Evolutionary conservation across 2,888 invertebrate species (phyloP).

Genomic region (Eristalis arbustorum): DNA sequence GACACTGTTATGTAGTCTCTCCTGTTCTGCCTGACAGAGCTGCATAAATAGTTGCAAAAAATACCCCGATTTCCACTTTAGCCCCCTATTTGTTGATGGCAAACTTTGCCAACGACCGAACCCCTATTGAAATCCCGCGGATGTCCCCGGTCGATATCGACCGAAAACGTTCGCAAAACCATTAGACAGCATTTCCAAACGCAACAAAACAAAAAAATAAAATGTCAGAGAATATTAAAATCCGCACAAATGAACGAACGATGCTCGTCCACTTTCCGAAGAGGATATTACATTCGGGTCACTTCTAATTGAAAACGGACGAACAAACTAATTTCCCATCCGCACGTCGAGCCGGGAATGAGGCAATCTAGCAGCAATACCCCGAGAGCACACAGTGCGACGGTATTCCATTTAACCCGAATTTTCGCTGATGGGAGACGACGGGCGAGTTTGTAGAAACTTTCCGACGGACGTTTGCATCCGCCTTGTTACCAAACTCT

Average conservation of each 20-base stretch:
- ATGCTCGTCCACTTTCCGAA: not conserved
- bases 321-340: conserved; percentile 25
- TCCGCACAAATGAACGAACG: not conserved
- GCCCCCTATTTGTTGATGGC: too few relatives aligned
- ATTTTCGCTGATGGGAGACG: not conserved
- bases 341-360: not conserved
- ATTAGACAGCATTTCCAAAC: too few relatives aligned
- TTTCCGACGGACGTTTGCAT: conserved; percentile 9
- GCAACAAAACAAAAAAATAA: not conserved
- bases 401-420: not conserved
- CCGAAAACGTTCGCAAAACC: not conserved
- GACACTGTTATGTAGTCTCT: too few relatives aligned
- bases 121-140: too few relatives aligned
- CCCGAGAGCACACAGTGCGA: not conserved
- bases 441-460: not conserved
- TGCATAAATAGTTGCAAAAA: too few relatives aligned
- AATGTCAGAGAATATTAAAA: not conserved
- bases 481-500: conserved; percentile 1
- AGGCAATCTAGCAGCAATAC: not conserved
- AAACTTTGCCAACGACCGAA: too few relatives aligned
- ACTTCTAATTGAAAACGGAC: conserved; percentile 49
- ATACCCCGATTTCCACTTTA: too few relatives aligned
- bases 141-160: too few relatives aligned
- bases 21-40: not conserved
- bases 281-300: conserved; percentile 28